Evolutionary conservation across 1,140 invertebrate genomes (phyloP).

Genomic region (Coptotermes formosanus): DNA sequence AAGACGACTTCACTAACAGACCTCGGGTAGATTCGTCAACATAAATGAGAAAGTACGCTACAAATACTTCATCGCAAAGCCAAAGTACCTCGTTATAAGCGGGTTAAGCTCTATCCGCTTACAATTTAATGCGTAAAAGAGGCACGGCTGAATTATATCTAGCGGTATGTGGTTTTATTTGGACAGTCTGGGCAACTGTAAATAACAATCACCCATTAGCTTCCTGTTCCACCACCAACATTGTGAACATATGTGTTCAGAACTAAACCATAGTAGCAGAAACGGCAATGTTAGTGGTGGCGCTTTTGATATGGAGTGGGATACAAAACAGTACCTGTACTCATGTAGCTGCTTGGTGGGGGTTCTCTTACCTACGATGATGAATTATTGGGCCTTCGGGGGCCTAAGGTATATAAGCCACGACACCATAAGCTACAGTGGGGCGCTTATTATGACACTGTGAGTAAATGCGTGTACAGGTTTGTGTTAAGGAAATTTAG

Average conservation of each 20-base stretch:
- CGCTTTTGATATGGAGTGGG: background rate
- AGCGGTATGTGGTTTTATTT: background rate
- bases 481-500: background rate
- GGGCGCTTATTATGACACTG: background rate
- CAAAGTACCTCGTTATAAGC: background rate
- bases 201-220: constrained; percentile 10
- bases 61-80: background rate
- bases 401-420: background rate
- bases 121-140: background rate
- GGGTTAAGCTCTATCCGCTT: background rate
- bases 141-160: background rate
- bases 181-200: background rate
- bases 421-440: background rate
- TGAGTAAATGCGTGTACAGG: background rate
- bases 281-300: background rate
- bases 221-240: background rate
- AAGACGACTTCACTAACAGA: background rate
- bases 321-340: background rate
- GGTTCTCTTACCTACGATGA: background rate
- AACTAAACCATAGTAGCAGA: background rate
- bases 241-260: background rate
- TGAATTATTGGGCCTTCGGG: constrained; percentile 14
- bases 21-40: background rate
- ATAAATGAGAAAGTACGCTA: background rate
- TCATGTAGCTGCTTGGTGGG: background rate